Evolutionary conservation across 2,113 vertebrate genomes (phyloP).

Genomic region (Eolophus roseicapilla): DNA sequence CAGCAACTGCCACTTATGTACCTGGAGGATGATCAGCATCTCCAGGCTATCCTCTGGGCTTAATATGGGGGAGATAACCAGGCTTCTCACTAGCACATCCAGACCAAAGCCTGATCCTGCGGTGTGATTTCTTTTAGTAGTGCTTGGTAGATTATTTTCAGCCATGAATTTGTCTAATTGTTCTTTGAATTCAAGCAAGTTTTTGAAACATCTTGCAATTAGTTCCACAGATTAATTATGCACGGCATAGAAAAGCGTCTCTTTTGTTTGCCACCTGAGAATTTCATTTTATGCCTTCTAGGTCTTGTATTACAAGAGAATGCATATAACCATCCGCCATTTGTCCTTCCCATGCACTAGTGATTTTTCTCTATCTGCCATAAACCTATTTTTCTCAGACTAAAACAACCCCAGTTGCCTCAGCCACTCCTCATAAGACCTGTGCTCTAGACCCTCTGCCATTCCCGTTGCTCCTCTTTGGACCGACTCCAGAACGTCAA

Average conservation of each 20-base stretch:
- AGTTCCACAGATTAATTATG: background rate
- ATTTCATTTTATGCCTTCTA: background rate
- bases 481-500: background rate
- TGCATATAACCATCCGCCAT: background rate
- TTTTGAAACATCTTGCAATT: conserved; percentile 15
- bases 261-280: background rate
- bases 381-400: background rate
- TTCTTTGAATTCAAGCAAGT: background rate
- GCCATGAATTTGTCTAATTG: background rate
- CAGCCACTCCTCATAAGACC: background rate
- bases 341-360: background rate
- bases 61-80: background rate
- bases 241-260: background rate
- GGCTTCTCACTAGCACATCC: background rate
- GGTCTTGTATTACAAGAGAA: background rate
- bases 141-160: background rate
- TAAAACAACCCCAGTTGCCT: background rate
- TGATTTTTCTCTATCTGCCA: background rate
- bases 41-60: background rate
- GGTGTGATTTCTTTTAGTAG: background rate
- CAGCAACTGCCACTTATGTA: background rate
- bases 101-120: background rate
- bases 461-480: background rate
- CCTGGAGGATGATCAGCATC: background rate
- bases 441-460: background rate